Evolutionary conservation across 2,113 vertebrate species (phyloP).

Genomic region (Cochlearius cochlearius): DNA sequence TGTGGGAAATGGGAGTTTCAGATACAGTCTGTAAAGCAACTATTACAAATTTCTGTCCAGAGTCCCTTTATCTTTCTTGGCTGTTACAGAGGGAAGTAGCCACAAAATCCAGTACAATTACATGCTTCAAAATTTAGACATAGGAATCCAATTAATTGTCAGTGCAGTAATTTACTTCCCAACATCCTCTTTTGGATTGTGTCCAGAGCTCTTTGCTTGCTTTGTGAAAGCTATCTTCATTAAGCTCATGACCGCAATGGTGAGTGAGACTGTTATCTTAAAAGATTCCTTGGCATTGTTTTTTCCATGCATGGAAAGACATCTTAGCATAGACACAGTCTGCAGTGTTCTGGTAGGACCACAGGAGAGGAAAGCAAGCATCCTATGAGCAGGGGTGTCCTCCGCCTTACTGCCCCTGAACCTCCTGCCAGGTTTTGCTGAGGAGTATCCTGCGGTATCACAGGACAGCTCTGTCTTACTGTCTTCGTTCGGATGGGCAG

Average conservation of each 20-base stretch:
- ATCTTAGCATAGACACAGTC: neutral
- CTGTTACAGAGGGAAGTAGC: neutral
- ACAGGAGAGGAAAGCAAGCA: neutral
- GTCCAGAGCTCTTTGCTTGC: neutral
- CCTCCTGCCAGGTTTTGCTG: neutral
- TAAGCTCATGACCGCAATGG: neutral
- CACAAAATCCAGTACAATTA: neutral
- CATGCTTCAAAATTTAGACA: neutral
- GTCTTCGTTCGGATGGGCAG: neutral
- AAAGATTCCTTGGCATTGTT: neutral
- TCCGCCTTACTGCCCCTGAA: neutral
- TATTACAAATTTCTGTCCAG: neutral
- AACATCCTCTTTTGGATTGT: neutral
- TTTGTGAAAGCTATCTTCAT: neutral
- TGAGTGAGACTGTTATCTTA: neutral
- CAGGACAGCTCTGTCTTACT: neutral
- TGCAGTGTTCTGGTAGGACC: neutral
- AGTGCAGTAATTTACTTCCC: neutral
- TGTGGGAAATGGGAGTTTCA: neutral
- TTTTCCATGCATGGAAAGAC: neutral
- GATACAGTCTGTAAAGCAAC: neutral
- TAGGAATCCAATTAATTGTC: neutral
- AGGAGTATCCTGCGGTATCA: neutral
- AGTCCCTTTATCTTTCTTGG: neutral
- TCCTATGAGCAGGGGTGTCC: neutral